A percentile compares a stretch with the other conserved stretches of the same genome.
phyloP scores from a whole-genome alignment of 1,140 invertebrate genomes.

The Zaprionus vittiger region DNA sequence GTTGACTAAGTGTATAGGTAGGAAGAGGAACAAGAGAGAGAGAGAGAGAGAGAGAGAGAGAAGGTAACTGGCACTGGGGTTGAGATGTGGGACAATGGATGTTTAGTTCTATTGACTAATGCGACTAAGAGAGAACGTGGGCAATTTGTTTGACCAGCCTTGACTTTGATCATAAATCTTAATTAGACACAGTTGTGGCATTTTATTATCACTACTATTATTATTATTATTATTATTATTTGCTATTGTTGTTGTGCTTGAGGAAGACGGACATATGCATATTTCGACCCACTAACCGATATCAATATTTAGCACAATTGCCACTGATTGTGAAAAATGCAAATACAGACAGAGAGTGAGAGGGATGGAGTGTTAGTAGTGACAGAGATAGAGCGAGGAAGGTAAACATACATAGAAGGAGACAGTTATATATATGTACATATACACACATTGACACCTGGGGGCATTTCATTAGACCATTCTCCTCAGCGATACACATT shows the following conservation, averaged over 20 bases:
- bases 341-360: neutral
- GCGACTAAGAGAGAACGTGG: slow-evolving; percentile 5
- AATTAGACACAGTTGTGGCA: slow-evolving; percentile 54
- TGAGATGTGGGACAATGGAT: neutral
- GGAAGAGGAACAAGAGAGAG: neutral
- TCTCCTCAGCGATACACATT: slow-evolving; percentile 8
- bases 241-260: slow-evolving; percentile 4
- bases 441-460: slow-evolving; percentile 31
- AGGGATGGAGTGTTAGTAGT: neutral
- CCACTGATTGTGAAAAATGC: slow-evolving; percentile 38
- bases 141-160: slow-evolving; percentile 46
- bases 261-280: neutral
- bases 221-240: slow-evolving; percentile 10
- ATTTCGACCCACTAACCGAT: slow-evolving; percentile 46
- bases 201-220: slow-evolving; percentile 27
- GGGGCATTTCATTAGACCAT: slow-evolving; percentile 56
- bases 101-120: slow-evolving; percentile 45
- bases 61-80: neutral
- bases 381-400: neutral
- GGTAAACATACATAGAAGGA: neutral
- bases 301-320: slow-evolving; percentile 49
- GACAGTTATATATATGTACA: neutral
- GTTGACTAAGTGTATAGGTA: neutral
- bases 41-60: neutral
- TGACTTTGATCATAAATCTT: slow-evolving; percentile 69